Evolutionary conservation across 2,113 vertebrate species (phyloP).

Genomic region (Globicephala melas): DNA sequence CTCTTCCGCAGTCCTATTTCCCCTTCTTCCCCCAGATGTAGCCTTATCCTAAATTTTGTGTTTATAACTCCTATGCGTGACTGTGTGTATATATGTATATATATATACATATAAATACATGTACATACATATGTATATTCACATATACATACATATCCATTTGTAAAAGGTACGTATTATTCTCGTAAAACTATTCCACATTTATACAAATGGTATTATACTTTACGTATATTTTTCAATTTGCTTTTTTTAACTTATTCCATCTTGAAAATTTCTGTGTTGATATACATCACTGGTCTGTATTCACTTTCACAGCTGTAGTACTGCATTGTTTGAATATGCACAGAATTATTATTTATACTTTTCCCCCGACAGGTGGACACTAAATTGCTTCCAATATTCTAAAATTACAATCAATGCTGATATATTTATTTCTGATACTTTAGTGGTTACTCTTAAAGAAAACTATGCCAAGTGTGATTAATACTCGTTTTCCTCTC

Average conservation of each 20-base stretch:
- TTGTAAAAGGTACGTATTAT: not conserved
- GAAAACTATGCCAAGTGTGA: not conserved
- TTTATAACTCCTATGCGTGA: not conserved
- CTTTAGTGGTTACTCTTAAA: not conserved
- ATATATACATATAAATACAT: not conserved
- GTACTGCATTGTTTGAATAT: not conserved
- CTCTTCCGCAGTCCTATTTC: not conserved
- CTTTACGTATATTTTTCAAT: not conserved
- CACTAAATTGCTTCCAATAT: not conserved
- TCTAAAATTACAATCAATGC: not conserved
- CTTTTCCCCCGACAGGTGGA: not conserved
- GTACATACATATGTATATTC: too few species aligned
- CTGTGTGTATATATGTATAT: not conserved
- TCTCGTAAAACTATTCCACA: not conserved
- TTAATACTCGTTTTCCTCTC: not conserved
- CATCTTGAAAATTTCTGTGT: not conserved
- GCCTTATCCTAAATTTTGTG: not conserved
- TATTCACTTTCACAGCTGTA: not conserved
- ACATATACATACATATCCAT: not conserved
- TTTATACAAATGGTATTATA: not conserved
- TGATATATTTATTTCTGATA: not conserved
- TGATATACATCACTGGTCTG: not conserved
- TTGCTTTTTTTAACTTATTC: not conserved
- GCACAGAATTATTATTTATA: not conserved
- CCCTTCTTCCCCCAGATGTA: not conserved